Conservation (phyloP, 1,140 invertebrate species). For the Parasteatoda tepidariorum region DNA sequence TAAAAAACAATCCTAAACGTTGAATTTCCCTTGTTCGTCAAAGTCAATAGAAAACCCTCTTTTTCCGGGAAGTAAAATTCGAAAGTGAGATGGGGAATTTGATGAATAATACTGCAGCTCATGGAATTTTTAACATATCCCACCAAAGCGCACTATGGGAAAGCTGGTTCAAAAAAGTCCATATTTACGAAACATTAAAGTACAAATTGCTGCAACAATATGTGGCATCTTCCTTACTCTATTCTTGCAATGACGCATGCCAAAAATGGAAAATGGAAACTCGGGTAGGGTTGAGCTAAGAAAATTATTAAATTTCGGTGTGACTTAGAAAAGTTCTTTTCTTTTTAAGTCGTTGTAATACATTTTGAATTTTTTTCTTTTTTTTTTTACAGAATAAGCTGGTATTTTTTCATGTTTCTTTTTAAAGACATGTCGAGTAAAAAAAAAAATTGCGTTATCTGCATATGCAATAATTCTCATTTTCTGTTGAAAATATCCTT, state of each 20-base stretch:
- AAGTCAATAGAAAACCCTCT: too few species aligned
- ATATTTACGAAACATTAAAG: too few species aligned
- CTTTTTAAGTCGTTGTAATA: conserved; percentile 1
- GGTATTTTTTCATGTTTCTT: too few species aligned
- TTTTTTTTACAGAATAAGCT: too few species aligned
- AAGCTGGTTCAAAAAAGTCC: too few species aligned
- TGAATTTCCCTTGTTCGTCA: too few species aligned
- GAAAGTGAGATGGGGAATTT: too few species aligned
- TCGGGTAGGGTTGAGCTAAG: not conserved
- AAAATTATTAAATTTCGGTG: conserved; percentile 45
- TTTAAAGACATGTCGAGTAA: conserved; percentile 31
- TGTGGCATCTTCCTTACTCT: not conserved
- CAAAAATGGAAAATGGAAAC: not conserved
- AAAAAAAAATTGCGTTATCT: conserved; percentile 17
- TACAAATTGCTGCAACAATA: not conserved
- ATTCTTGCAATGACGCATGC: not conserved
- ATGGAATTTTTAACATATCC: too few species aligned
- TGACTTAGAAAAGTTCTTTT: not conserved
- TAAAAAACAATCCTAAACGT: too few species aligned
- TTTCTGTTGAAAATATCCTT: conserved; percentile 17
- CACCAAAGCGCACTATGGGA: too few species aligned
- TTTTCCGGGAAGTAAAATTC: too few species aligned
- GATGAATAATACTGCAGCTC: too few species aligned
- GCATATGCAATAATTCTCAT: conserved; percentile 46
- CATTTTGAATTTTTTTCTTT: not conserved